Percentiles rank a stretch among this genome's conserved stretches.
phyloP scores from a whole-genome alignment of 2,888 invertebrate species.

The Aplocera efformata region DNA sequence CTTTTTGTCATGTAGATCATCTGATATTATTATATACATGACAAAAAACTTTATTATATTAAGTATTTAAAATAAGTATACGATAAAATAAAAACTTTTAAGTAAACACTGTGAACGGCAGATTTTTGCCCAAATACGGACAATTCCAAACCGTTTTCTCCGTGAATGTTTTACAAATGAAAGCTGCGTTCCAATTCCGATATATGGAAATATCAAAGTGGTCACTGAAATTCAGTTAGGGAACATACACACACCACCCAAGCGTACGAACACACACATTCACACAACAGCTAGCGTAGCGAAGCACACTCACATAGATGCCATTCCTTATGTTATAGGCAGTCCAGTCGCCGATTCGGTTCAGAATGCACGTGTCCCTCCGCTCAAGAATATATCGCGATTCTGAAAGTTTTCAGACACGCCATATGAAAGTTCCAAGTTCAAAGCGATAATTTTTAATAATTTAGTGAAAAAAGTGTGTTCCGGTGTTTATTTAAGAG shows the following conservation, averaged over 20 bases:
- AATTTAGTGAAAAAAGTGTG: no score
- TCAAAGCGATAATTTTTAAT: no score
- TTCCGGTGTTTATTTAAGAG: no score
- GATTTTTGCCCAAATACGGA: no score
- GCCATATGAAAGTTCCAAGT: no score
- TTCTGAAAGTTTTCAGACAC: not conserved
- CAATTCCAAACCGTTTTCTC: no score
- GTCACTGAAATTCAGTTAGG: conserved; percentile 2
- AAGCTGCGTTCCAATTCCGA: not conserved
- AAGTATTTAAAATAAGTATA: no score
- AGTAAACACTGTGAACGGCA: no score
- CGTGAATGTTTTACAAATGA: not conserved
- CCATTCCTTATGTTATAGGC: not conserved
- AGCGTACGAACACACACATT: not conserved
- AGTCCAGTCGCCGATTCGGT: conserved; percentile 9
- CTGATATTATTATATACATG: no score
- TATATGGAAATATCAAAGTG: not conserved
- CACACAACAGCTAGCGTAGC: not conserved
- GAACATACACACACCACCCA: not conserved
- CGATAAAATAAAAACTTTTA: no score
- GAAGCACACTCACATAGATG: not conserved
- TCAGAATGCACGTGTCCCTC: conserved; percentile 13
- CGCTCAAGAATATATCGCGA: conserved; percentile 5
- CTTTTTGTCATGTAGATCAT: no score
- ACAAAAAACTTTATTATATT: no score